phyloP scores from a whole-genome alignment of 2,797 vertebrate species.

The Lycodopsis pacificus region DNA sequence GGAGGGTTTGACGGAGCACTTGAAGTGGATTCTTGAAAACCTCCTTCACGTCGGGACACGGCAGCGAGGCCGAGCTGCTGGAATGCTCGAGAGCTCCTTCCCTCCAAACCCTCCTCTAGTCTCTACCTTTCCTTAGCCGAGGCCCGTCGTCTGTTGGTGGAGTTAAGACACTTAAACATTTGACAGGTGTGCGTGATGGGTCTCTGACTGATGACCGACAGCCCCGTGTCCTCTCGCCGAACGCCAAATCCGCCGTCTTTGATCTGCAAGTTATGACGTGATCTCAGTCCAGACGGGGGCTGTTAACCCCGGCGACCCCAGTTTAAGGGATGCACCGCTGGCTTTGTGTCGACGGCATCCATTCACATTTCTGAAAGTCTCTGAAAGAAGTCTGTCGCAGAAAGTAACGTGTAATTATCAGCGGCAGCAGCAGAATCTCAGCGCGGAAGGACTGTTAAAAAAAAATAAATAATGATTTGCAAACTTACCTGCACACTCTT shows the following conservation, averaged over 20 bases:
- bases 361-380: slow-evolving; percentile 33
- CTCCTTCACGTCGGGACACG: slow-evolving; percentile 72
- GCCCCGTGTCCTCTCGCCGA: slow-evolving; percentile 23
- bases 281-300: slow-evolving; percentile 38
- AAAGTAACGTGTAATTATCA: slow-evolving; percentile 22
- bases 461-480: slow-evolving; percentile 20
- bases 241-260: slow-evolving; percentile 47
- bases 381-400: slow-evolving; percentile 3
- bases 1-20: slow-evolving; percentile 33
- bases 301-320: slow-evolving; percentile 54
- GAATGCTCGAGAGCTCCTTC: slow-evolving; percentile 62
- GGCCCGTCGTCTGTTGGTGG: slow-evolving; percentile 38
- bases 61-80: slow-evolving; percentile 49
- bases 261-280: slow-evolving; percentile 50
- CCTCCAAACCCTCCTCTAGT: slow-evolving; percentile 1
- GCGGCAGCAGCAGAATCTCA: slow-evolving; percentile 10
- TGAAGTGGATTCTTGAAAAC: slow-evolving; percentile 59
- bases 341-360: slow-evolving; percentile 31
- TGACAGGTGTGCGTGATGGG: slow-evolving; percentile 44
- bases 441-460: slow-evolving; percentile 9
- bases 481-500: not conserved
- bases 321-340: slow-evolving; percentile 52
- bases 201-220: slow-evolving; percentile 67
- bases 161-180: slow-evolving; percentile 48
- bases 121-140: slow-evolving; percentile 8